Evolutionary conservation across 92 coral and sea anemone species (phyloP).

Genomic region (Porites evermanni): DNA sequence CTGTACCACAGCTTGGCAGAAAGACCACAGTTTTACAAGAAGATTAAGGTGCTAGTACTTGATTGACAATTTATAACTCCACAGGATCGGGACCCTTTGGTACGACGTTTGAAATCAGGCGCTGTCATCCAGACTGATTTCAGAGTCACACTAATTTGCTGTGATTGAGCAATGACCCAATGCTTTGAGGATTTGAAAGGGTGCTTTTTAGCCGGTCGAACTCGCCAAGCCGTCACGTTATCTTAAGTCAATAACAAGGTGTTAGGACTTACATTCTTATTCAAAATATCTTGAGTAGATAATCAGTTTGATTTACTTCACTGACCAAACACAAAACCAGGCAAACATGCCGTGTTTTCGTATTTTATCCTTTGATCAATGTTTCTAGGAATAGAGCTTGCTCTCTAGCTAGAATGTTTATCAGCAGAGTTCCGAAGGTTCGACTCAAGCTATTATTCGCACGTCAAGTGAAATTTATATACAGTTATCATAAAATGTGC

Average conservation of each 20-base stretch:
- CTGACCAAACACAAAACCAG: slow-evolving; percentile 3
- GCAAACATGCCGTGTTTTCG: background rate
- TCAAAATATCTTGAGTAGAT: slow-evolving; percentile 6
- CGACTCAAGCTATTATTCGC: no score
- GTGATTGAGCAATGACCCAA: background rate
- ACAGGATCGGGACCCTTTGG: background rate
- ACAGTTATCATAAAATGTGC: no score
- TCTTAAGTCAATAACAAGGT: slow-evolving; percentile 14
- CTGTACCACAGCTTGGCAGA: background rate
- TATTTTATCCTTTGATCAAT: no score
- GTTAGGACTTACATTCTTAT: slow-evolving; percentile 14
- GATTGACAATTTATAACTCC: background rate
- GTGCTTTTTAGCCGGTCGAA: background rate
- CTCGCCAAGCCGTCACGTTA: background rate
- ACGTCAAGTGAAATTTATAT: no score
- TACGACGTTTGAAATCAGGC: background rate
- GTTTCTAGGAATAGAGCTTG: no score
- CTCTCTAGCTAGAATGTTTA: no score
- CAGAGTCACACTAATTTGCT: background rate
- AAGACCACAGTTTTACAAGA: background rate
- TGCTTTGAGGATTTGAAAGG: background rate
- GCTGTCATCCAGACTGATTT: background rate
- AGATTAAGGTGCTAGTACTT: background rate
- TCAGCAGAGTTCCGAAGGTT: no score
- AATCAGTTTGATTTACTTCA: slow-evolving; percentile 40